Evolutionary conservation across 1,140 invertebrate genomes (phyloP), one percentile per base, ranked within the genome.

Genomic region (Sitobion miscanthi): DNA sequence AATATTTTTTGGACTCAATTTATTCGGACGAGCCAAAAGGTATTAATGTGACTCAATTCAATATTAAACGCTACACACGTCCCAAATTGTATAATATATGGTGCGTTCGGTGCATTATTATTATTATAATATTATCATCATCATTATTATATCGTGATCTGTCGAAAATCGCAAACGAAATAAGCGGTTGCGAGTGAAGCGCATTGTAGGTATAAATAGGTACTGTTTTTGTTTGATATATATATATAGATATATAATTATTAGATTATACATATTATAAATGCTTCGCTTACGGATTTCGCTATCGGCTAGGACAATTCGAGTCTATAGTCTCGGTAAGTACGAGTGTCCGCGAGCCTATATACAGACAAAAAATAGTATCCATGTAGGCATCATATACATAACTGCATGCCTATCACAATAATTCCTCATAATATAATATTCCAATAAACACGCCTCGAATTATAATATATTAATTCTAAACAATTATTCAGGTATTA

Each of bases 291-390:
- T 94, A 94, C 94, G 94, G 94, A 94, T 85, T 82, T 77, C 62
- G 62, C 30, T 57, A 52, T 86, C 93, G 93, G 57, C 94, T 94
- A 94, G 93, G 94, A 94, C 90, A 94, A 94, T 94, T 95, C 94
- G 94, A 95, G 94, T 94, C 94, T 94, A 94, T 94, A 95, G 94
- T 94, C 94, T 94, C 94, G 94, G 94, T 95, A 95, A 69, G 94
- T 94, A 91, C 91, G 94, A 91, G 94, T 94, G 94, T 94, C 94
- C 94, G 94, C 94, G 94, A 94, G 94, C 94, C 94, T 94, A 94
- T 94, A 93, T 94, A 94, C 93, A 94, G 47, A 94, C 49, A 93
- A 90, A 85, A 93, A n/a, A 83, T 20, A 93, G 82, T 89, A 89
- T 82, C 17, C 42, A 89, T 62, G 30, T 87, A 49, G 62, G 62